Evolutionary conservation across 35 echinoderm and acorn worm species (phyloP).

Genomic region (Holothuria glaberrima): DNA sequence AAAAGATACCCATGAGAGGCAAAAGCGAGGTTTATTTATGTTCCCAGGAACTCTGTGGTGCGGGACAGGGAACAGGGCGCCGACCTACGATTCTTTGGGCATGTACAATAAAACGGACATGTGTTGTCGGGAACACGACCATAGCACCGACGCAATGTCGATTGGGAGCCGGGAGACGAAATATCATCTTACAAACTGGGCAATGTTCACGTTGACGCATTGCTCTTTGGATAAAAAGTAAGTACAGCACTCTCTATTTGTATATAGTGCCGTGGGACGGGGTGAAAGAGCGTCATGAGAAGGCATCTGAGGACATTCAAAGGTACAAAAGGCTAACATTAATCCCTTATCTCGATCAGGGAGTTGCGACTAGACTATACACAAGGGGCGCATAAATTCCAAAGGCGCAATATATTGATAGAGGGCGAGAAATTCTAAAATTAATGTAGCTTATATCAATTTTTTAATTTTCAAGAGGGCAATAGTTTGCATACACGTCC

Average conservation of each 20-base stretch:
- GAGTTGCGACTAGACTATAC: too few relatives aligned
- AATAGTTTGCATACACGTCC: too few relatives aligned
- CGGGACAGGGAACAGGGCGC: constrained; percentile 42
- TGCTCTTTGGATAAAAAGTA: constrained; percentile 35
- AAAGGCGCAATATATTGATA: too few relatives aligned
- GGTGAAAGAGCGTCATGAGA: too few relatives aligned
- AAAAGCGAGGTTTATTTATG: constrained; percentile 53
- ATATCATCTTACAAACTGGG: constrained; percentile 23
- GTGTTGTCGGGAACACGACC: constrained; percentile 41
- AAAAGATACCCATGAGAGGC: neutral
- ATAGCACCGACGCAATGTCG: neutral
- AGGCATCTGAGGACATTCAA: too few relatives aligned
- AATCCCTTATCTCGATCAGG: too few relatives aligned
- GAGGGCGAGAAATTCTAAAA: too few relatives aligned
- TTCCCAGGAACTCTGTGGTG: constrained; percentile 55
- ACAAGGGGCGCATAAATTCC: too few relatives aligned
- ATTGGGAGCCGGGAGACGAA: constrained; percentile 20
- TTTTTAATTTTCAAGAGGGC: too few relatives aligned
- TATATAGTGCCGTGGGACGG: neutral
- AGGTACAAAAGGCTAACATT: too few relatives aligned
- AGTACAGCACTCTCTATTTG: neutral
- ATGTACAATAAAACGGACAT: constrained; percentile 47
- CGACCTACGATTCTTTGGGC: constrained; percentile 3
- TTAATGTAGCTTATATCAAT: too few relatives aligned
- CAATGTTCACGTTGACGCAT: constrained; percentile 29